Percentiles rank a stretch among this genome's conserved stretches.
Evolutionary conservation across 2,888 invertebrate genomes (phyloP).

Genomic region (Deilephila porcellus): DNA sequence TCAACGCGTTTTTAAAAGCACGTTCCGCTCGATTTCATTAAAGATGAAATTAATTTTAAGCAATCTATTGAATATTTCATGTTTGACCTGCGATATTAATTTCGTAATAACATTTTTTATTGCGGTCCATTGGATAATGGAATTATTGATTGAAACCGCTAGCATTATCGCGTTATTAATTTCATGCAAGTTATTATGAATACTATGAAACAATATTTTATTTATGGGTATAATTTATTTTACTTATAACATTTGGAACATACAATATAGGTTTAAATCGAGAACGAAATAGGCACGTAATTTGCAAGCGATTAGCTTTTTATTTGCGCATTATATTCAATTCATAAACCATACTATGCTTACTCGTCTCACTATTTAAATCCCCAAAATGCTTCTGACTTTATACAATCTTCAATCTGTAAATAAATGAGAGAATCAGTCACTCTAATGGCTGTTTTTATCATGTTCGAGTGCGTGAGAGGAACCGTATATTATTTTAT

Average conservation of each 20-base stretch:
- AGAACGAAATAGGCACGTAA: too few species aligned
- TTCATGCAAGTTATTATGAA: not conserved
- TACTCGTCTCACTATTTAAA: not conserved
- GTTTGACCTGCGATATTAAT: not conserved
- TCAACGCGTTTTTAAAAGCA: slow-evolving; percentile 13
- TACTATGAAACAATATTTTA: too few species aligned
- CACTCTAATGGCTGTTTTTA: slow-evolving; percentile 19
- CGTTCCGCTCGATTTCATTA: slow-evolving; percentile 13
- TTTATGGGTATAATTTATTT: too few species aligned
- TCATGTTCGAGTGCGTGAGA: slow-evolving; percentile 6
- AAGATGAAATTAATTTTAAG: slow-evolving; percentile 6
- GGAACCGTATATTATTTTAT: not conserved
- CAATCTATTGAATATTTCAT: slow-evolving; percentile 6
- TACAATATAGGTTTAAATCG: too few species aligned
- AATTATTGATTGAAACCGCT: not conserved
- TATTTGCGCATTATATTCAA: not conserved
- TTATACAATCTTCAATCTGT: slow-evolving; percentile 2
- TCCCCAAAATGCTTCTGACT: not conserved
- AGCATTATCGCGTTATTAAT: not conserved
- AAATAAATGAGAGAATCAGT: slow-evolving; percentile 13
- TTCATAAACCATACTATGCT: not conserved
- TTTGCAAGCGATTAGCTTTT: too few species aligned
- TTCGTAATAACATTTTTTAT: not conserved
- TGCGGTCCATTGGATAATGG: not conserved
- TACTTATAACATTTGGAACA: too few species aligned